Evolutionary conservation across 1,140 invertebrate genomes (phyloP).

Genomic region (Contarinia nasturtii): DNA sequence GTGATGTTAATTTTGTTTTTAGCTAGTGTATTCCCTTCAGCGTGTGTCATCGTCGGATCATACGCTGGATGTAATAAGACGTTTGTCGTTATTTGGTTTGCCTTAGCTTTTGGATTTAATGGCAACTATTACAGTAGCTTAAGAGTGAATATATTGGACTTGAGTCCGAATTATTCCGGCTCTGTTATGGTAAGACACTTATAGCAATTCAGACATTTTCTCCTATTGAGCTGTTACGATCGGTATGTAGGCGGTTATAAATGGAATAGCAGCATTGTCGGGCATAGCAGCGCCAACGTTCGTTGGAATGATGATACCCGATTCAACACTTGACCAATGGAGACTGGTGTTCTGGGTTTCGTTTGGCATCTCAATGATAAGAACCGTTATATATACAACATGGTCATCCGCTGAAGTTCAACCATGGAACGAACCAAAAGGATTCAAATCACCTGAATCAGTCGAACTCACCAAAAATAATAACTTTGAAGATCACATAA

Average conservation of each 20-base stretch:
- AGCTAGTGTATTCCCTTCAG: slow-evolving; percentile 51
- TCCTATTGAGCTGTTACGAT: no score
- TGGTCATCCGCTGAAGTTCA: slow-evolving; percentile 52
- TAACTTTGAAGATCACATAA: no score
- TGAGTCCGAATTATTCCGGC: slow-evolving; percentile 65
- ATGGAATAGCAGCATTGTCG: slow-evolving; percentile 25
- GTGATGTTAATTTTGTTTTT: slow-evolving; percentile 2
- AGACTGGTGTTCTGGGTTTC: slow-evolving; percentile 65
- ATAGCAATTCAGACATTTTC: no score
- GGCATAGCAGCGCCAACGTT: slow-evolving; percentile 62
- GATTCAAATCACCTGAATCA: no score
- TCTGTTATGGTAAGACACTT: no score
- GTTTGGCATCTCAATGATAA: slow-evolving; percentile 46
- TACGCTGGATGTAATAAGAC: slow-evolving; percentile 54
- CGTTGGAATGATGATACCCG: slow-evolving; percentile 52
- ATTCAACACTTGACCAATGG: slow-evolving; percentile 57
- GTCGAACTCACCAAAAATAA: no score
- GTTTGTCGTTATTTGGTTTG: slow-evolving; percentile 41
- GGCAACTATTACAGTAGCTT: slow-evolving; percentile 55
- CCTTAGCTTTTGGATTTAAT: slow-evolving; percentile 52
- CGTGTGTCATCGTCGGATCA: slow-evolving; percentile 59
- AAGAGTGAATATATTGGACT: slow-evolving; percentile 64
- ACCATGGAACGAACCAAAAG: slow-evolving; percentile 36
- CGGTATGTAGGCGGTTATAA: slow-evolving; percentile 58
- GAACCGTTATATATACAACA: slow-evolving; percentile 50